Evolutionary conservation across 2,888 invertebrate species (phyloP), one percentile per base, ranked within the genome.

Genomic region (Catonia carolina): DNA sequence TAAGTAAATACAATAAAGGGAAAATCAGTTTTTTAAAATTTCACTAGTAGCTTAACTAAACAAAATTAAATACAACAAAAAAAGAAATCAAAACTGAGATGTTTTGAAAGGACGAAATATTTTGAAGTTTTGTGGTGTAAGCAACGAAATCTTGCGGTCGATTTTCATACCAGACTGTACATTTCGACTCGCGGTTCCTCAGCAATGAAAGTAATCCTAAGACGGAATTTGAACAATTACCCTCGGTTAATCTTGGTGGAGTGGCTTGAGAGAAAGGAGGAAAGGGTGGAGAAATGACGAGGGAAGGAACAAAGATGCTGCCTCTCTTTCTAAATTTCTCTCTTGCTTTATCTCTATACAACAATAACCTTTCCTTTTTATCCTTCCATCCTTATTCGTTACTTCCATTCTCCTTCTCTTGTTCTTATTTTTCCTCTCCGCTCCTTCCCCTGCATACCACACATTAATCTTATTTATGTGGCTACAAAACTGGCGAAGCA

Each of bases 401-500:
- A 20, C 23, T 45, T 45, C 27, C 22, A 27, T 45, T 20, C 27
- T 27, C 8, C 5, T 22, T n/a, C 12, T 37, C 55, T 55, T 56
- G 55, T 55, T 56, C 56, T 58, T 48, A 56, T 54, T 51, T 47
- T 36, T 42, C 52, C 51, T 41, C 15, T 31, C 31, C 31, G 20
- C 36, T 33, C 15, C 17, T 35, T 31, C 20, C 37, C 52, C 39
- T 23, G n/a, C 48, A 37, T 42, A 31, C 35, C 37, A 22, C 64
- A 68, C 73, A 72, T 72, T 71, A 72, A 72, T 73, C 72, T 72
- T 72, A 72, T 73, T 73, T 73, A 73, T 73, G 72, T 72, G 71
- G 72, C 71, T 69, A 72, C 72, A 73, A 73, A 72, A 70, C 71
- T 70, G 67, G 67, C 62, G 64, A 68, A 61, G 45, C 45, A 45